A percentile compares a stretch with the other conserved stretches of the same genome.
Evolutionary conservation across 2,888 invertebrate species (phyloP).

Genomic region (Nephrotoma flavescens): DNA sequence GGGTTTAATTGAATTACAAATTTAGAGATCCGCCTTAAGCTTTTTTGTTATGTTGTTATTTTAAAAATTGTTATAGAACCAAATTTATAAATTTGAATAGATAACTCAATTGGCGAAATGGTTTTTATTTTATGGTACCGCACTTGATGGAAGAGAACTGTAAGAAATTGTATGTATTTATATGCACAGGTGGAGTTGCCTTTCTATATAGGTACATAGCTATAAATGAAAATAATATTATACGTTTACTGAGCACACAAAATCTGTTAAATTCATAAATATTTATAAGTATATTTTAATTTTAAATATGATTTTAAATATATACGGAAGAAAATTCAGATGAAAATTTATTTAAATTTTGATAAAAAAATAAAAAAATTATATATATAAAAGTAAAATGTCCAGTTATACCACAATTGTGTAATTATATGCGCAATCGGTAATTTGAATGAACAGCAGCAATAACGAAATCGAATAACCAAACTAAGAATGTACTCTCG

Average conservation of each 20-base stretch:
- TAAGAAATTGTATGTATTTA: too few relatives aligned
- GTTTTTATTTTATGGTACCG: background rate
- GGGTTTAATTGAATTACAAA: background rate
- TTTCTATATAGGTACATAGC: background rate
- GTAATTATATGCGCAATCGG: background rate
- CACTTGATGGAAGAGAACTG: background rate
- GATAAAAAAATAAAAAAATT: background rate
- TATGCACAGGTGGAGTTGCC: background rate
- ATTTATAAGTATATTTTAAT: background rate
- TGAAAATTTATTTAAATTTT: background rate
- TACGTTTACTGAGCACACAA: background rate
- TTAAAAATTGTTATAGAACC: background rate
- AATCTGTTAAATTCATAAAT: background rate
- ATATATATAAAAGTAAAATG: background rate
- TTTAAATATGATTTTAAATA: background rate
- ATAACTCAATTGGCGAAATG: background rate
- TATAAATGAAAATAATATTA: background rate
- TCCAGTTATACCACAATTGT: background rate
- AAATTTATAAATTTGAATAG: background rate
- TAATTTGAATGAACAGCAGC: background rate
- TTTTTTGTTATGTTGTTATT: background rate
- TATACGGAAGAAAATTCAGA: background rate
- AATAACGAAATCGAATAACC: background rate
- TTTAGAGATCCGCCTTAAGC: background rate
- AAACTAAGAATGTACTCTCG: background rate